Percentiles rank a stretch among this genome's conserved stretches.
Evolutionary conservation across 2,113 vertebrate species (phyloP).

Genomic region (Eulacestoma nigropectus): DNA sequence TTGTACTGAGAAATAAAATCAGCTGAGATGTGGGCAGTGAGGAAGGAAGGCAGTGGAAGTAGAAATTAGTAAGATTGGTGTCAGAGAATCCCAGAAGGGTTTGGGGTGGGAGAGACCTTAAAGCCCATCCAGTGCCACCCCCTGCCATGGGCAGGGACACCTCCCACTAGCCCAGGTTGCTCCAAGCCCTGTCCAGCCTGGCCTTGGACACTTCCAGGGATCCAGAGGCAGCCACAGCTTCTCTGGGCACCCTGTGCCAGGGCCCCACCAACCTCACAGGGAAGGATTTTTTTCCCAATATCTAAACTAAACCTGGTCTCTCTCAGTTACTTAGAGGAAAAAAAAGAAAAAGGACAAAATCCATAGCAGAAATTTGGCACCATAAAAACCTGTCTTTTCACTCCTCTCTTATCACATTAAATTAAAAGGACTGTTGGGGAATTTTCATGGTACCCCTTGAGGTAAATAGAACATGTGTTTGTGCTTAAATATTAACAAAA

Average conservation of each 20-base stretch:
- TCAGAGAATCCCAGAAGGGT: background rate
- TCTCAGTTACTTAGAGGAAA: background rate
- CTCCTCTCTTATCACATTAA: background rate
- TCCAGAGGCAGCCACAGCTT: background rate
- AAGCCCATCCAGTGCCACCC: accelerated
- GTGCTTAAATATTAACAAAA: background rate
- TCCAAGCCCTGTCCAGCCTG: accelerated
- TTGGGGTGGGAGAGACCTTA: background rate
- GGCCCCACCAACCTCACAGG: accelerated
- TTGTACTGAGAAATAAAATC: background rate
- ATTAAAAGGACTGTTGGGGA: background rate
- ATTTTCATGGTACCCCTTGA: background rate
- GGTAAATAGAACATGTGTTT: background rate
- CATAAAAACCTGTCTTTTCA: background rate
- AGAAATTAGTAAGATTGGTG: background rate
- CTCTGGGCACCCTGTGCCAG: background rate
- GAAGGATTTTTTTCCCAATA: accelerated
- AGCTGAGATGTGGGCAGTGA: background rate
- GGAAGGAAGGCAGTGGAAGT: background rate
- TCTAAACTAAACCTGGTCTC: background rate
- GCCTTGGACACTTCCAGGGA: background rate
- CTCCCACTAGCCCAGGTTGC: accelerated
- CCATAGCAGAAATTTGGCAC: background rate
- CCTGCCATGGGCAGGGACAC: background rate
- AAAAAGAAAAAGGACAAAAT: background rate